Evolutionary conservation across 1,140 invertebrate species (phyloP).

Genomic region (Anthonomus grandis): DNA sequence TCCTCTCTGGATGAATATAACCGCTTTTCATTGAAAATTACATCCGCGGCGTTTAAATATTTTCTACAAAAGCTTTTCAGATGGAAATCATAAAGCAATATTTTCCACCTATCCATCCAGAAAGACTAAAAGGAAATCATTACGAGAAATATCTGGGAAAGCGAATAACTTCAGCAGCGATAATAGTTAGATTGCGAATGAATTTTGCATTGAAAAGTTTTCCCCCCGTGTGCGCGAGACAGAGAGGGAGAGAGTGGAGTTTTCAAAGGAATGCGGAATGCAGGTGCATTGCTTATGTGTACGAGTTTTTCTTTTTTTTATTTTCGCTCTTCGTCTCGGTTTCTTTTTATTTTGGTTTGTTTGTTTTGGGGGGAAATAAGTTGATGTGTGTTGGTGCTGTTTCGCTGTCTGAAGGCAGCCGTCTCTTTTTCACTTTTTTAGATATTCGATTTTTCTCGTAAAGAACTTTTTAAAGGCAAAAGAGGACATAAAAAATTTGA

Average conservation of each 20-base stretch:
- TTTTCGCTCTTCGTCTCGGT: too few species aligned
- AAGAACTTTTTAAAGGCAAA: too few species aligned
- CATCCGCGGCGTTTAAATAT: constrained; percentile 35
- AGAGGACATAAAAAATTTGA: too few species aligned
- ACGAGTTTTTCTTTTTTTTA: constrained; percentile 11
- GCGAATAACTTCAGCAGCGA: constrained; percentile 27
- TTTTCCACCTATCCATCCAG: constrained; percentile 33
- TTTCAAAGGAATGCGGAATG: constrained; percentile 23
- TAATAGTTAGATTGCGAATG: constrained; percentile 31
- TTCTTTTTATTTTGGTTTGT: too few species aligned
- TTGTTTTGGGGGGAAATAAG: too few species aligned
- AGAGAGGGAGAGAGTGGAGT: too few species aligned
- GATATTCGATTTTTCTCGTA: too few species aligned
- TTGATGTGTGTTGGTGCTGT: too few species aligned
- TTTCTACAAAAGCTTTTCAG: constrained; percentile 36
- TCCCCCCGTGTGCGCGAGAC: constrained; percentile 5
- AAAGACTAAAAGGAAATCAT: constrained; percentile 30
- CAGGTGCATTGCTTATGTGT: constrained; percentile 21
- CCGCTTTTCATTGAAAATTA: constrained; percentile 34
- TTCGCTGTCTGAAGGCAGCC: too few species aligned
- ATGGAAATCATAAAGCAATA: constrained; percentile 34
- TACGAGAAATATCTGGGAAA: constrained; percentile 29
- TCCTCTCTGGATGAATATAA: constrained; percentile 27
- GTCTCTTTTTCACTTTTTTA: too few species aligned
- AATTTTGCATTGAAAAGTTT: constrained; percentile 24